Base-by-base conservation (phyloP, 2,113 vertebrate genomes). In the Campylorhamphus procurvoides region DNA sequence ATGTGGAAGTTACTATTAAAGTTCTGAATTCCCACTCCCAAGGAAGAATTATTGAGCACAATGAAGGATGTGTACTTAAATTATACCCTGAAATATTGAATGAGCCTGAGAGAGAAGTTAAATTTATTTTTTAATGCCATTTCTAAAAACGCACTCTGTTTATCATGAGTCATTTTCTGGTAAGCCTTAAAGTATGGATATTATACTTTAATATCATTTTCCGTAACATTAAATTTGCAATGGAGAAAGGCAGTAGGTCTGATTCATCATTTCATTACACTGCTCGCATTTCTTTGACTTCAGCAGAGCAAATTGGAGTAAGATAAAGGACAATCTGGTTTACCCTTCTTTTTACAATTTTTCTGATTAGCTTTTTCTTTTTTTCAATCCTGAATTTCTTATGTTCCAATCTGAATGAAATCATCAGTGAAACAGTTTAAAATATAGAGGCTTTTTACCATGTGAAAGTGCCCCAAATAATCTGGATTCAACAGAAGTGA, bases 161-260 rank as follows among this genome's bases (percentile, higher is more conserved):
- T 97, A 96, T 96, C 94, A 90, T 93, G 92, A 96, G 91, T 96
- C 84, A 96, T 96, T 97, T 96, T 95, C 90, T 94, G 92, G 87
- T 94, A 96, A 96, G 92, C 85, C 85, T 83, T 95, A 40, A 88
- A 97, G 90, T 93, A 93, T 82, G 88, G 79, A 87, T 96, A 96
- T 96, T 95, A 96, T 92, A 81, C 60, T 94, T 96, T 93, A 96
- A 96, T 96, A 94, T 92, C 39, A 94, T 97, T 96, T 97, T 96
- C 94, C 42, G 2, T 96, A 96, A 95, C 94, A 96, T 95, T 96
- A 95, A 90, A 93, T 96, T 96, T 96, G 85, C 92, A 89, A 81
- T 96, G 92, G 93, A 86, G 90, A 94, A 72, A 92, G 74, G 85
- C 68, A 52, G 39, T 78, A 16, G 75, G 76, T 84, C 94, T 96